phyloP scores from a whole-genome alignment of 2,113 vertebrate species.

The Xenotilapia leptura region DNA sequence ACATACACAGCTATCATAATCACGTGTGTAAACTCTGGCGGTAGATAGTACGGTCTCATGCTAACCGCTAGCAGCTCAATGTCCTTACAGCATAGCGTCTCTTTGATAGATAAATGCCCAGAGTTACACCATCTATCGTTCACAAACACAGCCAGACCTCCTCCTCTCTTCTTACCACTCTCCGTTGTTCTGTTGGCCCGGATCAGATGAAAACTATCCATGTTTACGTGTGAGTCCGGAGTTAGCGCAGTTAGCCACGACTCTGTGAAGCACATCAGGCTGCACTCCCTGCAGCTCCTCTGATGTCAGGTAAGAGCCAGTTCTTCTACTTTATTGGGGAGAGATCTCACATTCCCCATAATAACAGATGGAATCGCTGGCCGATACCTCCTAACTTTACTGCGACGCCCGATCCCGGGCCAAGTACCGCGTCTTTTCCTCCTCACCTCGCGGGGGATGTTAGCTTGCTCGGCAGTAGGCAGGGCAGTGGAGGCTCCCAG shows the following conservation, averaged over 20 bases:
- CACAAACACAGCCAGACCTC: too few relatives aligned
- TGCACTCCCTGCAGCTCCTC: background rate
- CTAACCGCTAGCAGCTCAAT: too few relatives aligned
- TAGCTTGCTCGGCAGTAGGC: background rate
- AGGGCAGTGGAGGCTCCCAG: background rate
- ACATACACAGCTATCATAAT: too few relatives aligned
- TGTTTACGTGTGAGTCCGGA: background rate
- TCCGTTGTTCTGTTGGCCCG: accelerated
- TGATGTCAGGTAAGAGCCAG: background rate
- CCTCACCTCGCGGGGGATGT: background rate
- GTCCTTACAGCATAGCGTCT: too few relatives aligned
- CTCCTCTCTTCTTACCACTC: background rate
- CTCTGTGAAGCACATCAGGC: background rate
- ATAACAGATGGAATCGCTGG: background rate
- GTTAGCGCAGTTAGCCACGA: too few relatives aligned
- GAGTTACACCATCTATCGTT: too few relatives aligned
- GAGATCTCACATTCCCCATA: background rate
- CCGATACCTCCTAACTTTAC: background rate
- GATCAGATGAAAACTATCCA: background rate
- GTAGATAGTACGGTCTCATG: too few relatives aligned
- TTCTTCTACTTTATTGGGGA: background rate
- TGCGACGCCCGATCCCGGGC: background rate
- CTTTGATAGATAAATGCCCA: too few relatives aligned
- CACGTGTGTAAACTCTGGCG: too few relatives aligned
- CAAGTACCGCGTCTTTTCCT: accelerated